Percentiles rank a stretch among this genome's conserved stretches.
Evolutionary conservation across 2,113 vertebrate species (phyloP).

Genomic region (Lepus americanus): DNA sequence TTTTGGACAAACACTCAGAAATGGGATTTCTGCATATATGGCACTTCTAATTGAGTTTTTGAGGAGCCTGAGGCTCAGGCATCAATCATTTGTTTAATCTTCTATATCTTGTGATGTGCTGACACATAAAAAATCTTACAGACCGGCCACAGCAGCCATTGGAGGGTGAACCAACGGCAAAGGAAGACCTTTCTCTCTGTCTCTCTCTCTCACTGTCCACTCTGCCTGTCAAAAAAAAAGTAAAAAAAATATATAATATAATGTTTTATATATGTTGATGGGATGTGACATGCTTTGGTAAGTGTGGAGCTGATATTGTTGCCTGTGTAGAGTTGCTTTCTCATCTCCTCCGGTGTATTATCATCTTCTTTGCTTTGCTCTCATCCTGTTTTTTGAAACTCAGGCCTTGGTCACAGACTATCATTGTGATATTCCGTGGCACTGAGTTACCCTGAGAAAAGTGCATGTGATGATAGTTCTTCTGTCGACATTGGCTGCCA

Average conservation of each 20-base stretch:
- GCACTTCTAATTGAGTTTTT: not conserved
- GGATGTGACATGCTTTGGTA: accelerated
- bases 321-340: accelerated
- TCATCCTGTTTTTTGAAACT: accelerated
- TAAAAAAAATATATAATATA: too few species aligned
- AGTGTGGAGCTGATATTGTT: not conserved
- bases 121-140: not conserved
- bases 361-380: not conserved
- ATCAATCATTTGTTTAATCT: too few species aligned
- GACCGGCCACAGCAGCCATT: too few species aligned
- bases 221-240: too few species aligned
- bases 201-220: too few species aligned
- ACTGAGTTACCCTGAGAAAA: accelerated
- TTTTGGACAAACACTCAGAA: too few species aligned
- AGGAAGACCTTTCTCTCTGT: too few species aligned
- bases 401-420: not conserved
- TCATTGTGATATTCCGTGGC: accelerated
- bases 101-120: not conserved
- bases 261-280: not conserved
- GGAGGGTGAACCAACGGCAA: too few species aligned
- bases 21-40: too few species aligned
- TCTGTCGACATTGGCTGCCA: not conserved
- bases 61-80: not conserved
- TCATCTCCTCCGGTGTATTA: too few species aligned
- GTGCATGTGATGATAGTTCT: too few species aligned